phyloP scores from a whole-genome alignment of 2,888 invertebrate genomes.

The Epistrophe eligans region DNA sequence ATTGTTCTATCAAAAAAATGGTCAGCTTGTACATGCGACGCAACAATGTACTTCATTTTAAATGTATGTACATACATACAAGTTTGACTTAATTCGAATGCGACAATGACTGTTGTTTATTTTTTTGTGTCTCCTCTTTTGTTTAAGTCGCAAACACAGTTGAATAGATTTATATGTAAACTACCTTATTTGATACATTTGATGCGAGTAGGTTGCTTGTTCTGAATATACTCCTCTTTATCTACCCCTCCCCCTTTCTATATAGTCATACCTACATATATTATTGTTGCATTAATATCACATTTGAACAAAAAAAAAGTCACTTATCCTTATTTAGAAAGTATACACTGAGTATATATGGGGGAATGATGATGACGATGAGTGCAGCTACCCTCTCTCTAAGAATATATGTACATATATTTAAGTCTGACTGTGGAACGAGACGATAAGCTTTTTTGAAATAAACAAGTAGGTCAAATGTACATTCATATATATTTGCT shows the following conservation, averaged over 20 bases:
- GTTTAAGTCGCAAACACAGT: too few species aligned
- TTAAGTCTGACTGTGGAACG: not conserved
- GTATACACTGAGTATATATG: not conserved
- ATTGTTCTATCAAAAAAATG: too few species aligned
- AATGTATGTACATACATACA: too few species aligned
- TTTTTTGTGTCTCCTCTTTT: too few species aligned
- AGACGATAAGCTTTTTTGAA: not conserved
- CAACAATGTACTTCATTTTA: too few species aligned
- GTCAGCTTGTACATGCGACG: too few species aligned
- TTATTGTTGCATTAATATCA: conserved; percentile 21
- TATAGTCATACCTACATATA: not conserved
- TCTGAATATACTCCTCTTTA: not conserved
- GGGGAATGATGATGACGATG: not conserved
- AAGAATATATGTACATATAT: not conserved
- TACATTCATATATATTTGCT: conserved; percentile 5
- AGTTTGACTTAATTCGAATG: too few species aligned
- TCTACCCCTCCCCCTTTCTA: too few species aligned
- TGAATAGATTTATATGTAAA: not conserved
- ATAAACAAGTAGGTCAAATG: conserved; percentile 19
- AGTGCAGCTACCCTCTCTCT: conserved; percentile 7
- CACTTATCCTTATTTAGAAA: conserved; percentile 32
- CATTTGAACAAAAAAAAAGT: not conserved
- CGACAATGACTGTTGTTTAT: too few species aligned
- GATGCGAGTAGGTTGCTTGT: not conserved
- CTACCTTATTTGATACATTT: conserved; percentile 3